Evolutionary conservation across 2,797 vertebrate species (phyloP), one percentile per base, ranked within the genome.

Genomic region (Mionectes olivaceus): DNA sequence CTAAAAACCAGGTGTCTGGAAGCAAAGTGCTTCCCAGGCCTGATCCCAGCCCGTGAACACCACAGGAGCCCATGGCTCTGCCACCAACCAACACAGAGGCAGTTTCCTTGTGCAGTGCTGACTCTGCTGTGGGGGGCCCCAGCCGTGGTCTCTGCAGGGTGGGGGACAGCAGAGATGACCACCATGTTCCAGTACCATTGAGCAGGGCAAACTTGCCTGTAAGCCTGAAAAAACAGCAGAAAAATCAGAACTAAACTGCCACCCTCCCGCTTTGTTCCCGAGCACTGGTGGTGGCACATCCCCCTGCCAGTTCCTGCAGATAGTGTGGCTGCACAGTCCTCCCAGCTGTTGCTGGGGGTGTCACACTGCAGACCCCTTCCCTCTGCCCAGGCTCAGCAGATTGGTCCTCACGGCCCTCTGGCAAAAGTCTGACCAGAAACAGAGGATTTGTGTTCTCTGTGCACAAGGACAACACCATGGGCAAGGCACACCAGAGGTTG

Each of bases 401-500:
- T 52, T 59, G 8, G 2, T 68, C 32, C 37, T 69, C 3, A 1
- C 1, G 0, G 23, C 41, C 41, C 53, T 70, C 39, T 61, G 68
- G 68, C 68, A 44, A 69, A 50, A 85, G n/a, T 23, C 49, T 70
- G 52, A 18, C 22, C 73, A 63, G 41, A 65, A 76, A 24, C 1
- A 24, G 3, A 5, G 25, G 4, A 4, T 65, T 64, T 49, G 14
- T 57, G 19, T 65, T 11, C n/a, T 71, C 37, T n/a, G 32, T 41
- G 59, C 25, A 1, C 19, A 10, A 18, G 13, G 11, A 67, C 47
- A 44, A 14, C 49, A 6, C 47, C 0, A 0, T 22, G 75, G 43
- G 55, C 55, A 19, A 3, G 1, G 3, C 43, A 22, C 2, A 1
- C 33, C 0, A 33, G 33, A 47, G 56, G 19, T 0, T 41, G 88